Evolutionary conservation across 2,888 invertebrate species (phyloP).

Genomic region (Boloria euphrosyne): DNA sequence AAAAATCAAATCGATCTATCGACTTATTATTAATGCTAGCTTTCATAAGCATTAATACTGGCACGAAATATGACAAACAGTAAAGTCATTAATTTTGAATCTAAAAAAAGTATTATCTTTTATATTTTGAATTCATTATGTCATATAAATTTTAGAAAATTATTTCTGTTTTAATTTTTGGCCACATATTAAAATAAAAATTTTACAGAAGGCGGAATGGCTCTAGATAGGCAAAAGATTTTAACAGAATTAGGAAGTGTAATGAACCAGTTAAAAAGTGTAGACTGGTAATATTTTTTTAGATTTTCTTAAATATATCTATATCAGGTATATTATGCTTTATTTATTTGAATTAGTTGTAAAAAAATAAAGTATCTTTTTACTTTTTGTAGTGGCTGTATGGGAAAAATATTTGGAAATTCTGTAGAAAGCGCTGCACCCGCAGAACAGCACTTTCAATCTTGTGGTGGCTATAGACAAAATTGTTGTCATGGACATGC

Average conservation of each 20-base stretch:
- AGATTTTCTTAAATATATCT: not conserved
- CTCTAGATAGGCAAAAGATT: slow-evolving; percentile 71
- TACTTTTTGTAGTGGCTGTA: slow-evolving; percentile 66
- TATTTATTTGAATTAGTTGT: not conserved
- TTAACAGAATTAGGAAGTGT: slow-evolving; percentile 74
- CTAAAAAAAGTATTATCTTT: not conserved
- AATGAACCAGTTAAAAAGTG: slow-evolving; percentile 71
- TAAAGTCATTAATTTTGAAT: not conserved
- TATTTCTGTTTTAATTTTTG: slow-evolving; percentile 15
- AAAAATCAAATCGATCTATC: too few relatives aligned
- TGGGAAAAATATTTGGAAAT: slow-evolving; percentile 70
- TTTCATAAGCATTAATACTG: not conserved
- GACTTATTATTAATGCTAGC: not conserved
- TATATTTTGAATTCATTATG: slow-evolving; percentile 9
- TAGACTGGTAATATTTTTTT: slow-evolving; percentile 64
- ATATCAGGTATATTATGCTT: not conserved
- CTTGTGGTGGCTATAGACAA: slow-evolving; percentile 51
- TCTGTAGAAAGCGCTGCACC: slow-evolving; percentile 40
- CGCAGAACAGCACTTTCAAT: slow-evolving; percentile 35
- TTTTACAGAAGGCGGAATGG: slow-evolving; percentile 50
- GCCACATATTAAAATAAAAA: slow-evolving; percentile 27
- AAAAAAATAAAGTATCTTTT: not conserved
- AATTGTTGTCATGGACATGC: slow-evolving; percentile 52
- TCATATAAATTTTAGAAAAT: slow-evolving; percentile 15
- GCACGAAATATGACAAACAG: slow-evolving; percentile 4